Percentiles rank a stretch among this genome's conserved stretches.
phyloP scores from a whole-genome alignment of 2,113 vertebrate species.

The Istiophorus platypterus region DNA sequence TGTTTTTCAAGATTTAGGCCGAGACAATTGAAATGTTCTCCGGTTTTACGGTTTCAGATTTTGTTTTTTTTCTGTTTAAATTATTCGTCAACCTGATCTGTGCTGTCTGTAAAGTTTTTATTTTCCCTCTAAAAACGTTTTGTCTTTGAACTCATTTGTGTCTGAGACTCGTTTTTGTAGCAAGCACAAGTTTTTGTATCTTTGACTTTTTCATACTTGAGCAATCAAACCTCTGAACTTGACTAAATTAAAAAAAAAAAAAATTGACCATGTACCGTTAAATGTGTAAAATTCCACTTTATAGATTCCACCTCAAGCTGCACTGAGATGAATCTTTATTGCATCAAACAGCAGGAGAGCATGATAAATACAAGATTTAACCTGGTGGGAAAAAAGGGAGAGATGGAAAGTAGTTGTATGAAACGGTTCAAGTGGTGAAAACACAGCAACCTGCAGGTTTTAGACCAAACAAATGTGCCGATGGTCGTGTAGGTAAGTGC shows the following conservation, averaged over 20 bases:
- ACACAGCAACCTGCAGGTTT: slow-evolving; percentile 44
- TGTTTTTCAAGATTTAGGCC: background rate
- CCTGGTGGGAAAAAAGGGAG: slow-evolving; percentile 12
- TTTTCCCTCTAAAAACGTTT: background rate
- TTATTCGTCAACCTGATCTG: slow-evolving; percentile 46
- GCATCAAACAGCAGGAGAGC: slow-evolving; percentile 79
- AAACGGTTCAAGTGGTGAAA: slow-evolving; percentile 43
- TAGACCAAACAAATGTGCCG: slow-evolving; percentile 45
- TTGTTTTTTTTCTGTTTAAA: slow-evolving; percentile 42
- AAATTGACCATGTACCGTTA: slow-evolving; percentile 25
- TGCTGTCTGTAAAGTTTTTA: background rate
- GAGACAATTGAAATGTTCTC: background rate
- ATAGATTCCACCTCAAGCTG: background rate
- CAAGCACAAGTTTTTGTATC: slow-evolving; percentile 30
- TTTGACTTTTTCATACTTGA: slow-evolving; percentile 53
- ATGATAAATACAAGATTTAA: slow-evolving; percentile 63
- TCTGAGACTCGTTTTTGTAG: slow-evolving; percentile 39
- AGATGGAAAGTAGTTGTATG: slow-evolving; percentile 21
- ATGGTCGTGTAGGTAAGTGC: slow-evolving; percentile 27
- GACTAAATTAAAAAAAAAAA: no score
- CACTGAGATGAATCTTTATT: slow-evolving; percentile 74
- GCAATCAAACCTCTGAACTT: slow-evolving; percentile 28
- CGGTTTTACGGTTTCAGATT: background rate
- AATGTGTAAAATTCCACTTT: background rate
- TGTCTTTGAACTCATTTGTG: background rate